Base-by-base conservation (phyloP, 2,113 vertebrate species). In the Rattus norvegicus region DNA sequence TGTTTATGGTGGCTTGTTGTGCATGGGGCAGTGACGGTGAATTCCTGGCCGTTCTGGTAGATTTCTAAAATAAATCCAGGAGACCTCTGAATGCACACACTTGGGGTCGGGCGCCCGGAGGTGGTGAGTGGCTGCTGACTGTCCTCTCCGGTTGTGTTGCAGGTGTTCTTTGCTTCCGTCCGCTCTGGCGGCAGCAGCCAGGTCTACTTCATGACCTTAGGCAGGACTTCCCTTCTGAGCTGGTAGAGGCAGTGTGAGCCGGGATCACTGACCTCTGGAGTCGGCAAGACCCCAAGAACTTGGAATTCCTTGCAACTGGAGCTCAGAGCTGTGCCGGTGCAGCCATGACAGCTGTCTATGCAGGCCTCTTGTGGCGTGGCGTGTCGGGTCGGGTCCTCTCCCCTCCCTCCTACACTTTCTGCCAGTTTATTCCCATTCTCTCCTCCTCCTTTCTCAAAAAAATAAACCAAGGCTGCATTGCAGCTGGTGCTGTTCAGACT, bases 121-220 rank as follows among this genome's bases (percentile, higher is more conserved):
- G 52, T 36, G 5, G 20, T 8, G 2, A 5, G 0, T 9, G n/a
- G 12, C 26, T n/a, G 11, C 19, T 94, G 16, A 95, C 52, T 26
- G n/a, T 14, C 39, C 13, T 54, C 16, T 77, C 56, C 30, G 4
- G 8, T 92, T 85, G 93, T 61, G 85, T 91, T 1, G 0, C 98
- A 99, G 99, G 99, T 99, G 94, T 99, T 99, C 98, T 99, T 99
- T 76, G 99, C 99, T 91, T 99, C 99, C 0, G 99, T 99, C 65
- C 99, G 99, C 49, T 99, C 99, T 1, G 99, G 99, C 92, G 99
- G 99, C 98, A 99, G 99, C 98, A 99, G 99, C 98, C 99, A 99
- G 99, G 99, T 99, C 80, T 99, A 99, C 99, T 99, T 99, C 98
- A 99, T 99, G 99, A 99, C 99, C 90, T 98, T 99, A 97, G 99